phyloP scores from a whole-genome alignment of 2,113 vertebrate genomes.

The Laticauda laticaudata region DNA sequence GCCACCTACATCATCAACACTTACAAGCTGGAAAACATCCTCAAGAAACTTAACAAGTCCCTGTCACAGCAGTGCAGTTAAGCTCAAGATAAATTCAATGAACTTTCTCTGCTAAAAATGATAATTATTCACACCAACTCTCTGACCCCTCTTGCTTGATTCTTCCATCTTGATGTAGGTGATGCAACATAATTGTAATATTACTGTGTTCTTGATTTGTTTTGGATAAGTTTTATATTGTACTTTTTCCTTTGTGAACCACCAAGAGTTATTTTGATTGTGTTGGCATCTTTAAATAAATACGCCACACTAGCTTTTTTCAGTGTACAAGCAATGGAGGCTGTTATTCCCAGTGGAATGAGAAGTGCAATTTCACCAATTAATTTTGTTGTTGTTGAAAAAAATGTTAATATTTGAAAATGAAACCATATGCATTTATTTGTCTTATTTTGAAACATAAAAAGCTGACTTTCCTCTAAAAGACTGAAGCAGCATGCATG shows the following conservation, averaged over 20 bases:
- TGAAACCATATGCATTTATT: neutral
- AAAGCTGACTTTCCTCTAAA: neutral
- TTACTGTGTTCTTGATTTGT: neutral
- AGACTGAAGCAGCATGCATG: neutral
- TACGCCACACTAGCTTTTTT: neutral
- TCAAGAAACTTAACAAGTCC: neutral
- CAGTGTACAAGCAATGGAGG: neutral
- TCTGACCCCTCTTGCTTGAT: neutral
- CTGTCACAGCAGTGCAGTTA: neutral
- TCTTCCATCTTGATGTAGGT: neutral
- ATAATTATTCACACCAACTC: neutral
- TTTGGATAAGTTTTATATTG: neutral
- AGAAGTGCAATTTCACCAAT: neutral
- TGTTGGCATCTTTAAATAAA: neutral
- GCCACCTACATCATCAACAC: neutral
- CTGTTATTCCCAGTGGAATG: neutral
- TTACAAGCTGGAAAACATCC: neutral
- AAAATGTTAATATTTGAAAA: neutral
- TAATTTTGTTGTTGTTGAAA: neutral
- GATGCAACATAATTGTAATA: neutral
- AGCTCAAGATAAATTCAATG: neutral
- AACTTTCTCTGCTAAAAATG: neutral
- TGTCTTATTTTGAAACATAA: neutral
- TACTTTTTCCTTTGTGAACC: neutral
- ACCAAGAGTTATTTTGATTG: neutral